Conservation (phyloP, 2,888 invertebrate genomes). For the Caenorhabditis becei region DNA sequence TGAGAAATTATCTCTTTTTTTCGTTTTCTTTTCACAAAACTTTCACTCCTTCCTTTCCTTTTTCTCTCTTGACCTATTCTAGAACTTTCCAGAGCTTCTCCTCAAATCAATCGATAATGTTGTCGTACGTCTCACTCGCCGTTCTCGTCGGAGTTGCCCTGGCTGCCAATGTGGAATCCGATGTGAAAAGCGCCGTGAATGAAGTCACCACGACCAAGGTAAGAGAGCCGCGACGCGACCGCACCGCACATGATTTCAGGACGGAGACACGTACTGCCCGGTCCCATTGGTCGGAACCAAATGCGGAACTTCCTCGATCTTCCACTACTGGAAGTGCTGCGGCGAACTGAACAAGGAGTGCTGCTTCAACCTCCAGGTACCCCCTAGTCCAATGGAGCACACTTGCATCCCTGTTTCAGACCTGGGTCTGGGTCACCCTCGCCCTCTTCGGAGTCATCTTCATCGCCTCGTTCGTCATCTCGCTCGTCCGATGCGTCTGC, state of each 20-base stretch:
- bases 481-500: constrained; percentile 76
- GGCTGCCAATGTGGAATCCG: constrained; percentile 52
- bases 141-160: constrained; percentile 50
- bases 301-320: constrained; percentile 76
- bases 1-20: constrained; percentile 23
- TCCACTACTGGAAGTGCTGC: constrained; percentile 80
- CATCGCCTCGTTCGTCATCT: constrained; percentile 75
- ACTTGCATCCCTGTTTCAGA: constrained; percentile 46
- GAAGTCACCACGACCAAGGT: constrained; percentile 74
- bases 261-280: constrained; percentile 78
- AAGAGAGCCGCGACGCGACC: neutral
- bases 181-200: constrained; percentile 71
- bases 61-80: neutral
- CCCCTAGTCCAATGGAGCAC: neutral
- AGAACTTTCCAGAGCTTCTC: neutral
- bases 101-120: constrained; percentile 13
- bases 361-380: constrained; percentile 78
- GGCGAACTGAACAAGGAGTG: constrained; percentile 78
- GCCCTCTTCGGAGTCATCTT: constrained; percentile 76
- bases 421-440: constrained; percentile 77
- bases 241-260: too few species aligned
- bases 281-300: constrained; percentile 74
- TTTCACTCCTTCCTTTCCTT: constrained; percentile 3
- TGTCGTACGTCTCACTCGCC: constrained; percentile 48
- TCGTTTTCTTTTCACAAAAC: neutral